Evolutionary conservation across 2,797 vertebrate species (phyloP), one percentile per base, ranked within the genome.

Genomic region (Apodemus agrarius): DNA sequence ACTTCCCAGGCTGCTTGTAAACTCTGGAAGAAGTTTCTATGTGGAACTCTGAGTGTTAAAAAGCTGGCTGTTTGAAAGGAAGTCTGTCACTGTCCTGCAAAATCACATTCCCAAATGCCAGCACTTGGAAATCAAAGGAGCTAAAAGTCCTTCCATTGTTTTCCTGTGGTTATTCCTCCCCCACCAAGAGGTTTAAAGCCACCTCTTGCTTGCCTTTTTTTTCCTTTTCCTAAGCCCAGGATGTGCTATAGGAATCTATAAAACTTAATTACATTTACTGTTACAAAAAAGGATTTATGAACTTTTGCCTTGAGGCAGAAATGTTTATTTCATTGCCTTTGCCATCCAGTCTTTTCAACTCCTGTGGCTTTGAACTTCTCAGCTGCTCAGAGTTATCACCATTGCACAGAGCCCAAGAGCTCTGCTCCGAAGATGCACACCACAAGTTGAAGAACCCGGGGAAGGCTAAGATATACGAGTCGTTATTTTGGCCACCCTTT

Each of bases 401-500:
- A 96, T 98, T 95, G 97, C 98, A 98, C 99, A 99, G 99, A 98
- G 98, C 98, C 98, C 97, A 96, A 98, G 98, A 98, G 98, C 97
- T 97, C 96, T 96, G 98, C 98, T 99, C 98, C 91, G 90, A 61
- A 98, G 98, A 99, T 97, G 96, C 98, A 98, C 98, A 98, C 99
- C 98, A 98, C 98, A 98, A 98, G 98, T 98, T 97, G 98, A 98
- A 98, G 98, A 98, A 98, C 98, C 98, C 61, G 95, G 98, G 98
- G 98, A 97, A 98, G 98, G 98, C 98, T 96, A 98, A 99, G 98
- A 99, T 98, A 98, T 98, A 98, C 0, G 98, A 99, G 98, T 98
- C 98, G 98, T 98, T 98, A 99, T 98, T 99, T 98, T 98, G 98
- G 98, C 98, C 99, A 99, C 99, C 99, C 99, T 99, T 99, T 99